Percentiles rank a stretch among this genome's conserved stretches.
phyloP scores from a whole-genome alignment of 2,113 vertebrate genomes.

The Antigone vipio region DNA sequence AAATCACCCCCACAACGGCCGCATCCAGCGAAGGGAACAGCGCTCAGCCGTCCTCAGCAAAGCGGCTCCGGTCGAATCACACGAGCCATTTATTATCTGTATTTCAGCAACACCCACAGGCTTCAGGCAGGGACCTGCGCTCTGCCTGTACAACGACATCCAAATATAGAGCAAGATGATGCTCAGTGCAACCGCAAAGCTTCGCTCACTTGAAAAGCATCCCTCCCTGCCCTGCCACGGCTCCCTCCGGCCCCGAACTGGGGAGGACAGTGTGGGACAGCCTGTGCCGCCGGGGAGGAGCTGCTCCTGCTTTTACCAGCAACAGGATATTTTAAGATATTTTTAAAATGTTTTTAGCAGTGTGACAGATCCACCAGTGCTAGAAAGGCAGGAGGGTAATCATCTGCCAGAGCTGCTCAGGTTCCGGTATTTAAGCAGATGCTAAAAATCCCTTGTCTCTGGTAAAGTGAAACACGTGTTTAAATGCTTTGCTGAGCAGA shows the following conservation, averaged over 20 bases:
- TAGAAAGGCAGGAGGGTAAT: neutral
- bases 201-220: neutral
- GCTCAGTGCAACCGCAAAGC: neutral
- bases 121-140: neutral
- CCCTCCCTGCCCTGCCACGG: neutral
- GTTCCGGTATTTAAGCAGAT: neutral
- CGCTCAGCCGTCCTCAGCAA: neutral
- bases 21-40: neutral
- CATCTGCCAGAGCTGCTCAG: neutral
- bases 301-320: neutral
- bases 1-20: neutral
- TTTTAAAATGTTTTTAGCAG: neutral
- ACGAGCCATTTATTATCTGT: neutral
- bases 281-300: neutral
- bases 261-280: neutral
- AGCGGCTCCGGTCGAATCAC: neutral
- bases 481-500: constrained; percentile 9
- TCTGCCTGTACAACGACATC: neutral
- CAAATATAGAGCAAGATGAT: neutral
- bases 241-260: neutral
- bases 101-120: constrained; percentile 21
- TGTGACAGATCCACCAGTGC: neutral
- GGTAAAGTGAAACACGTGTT: neutral
- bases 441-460: neutral
- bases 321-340: neutral